Evolutionary conservation across 2,797 vertebrate genomes (phyloP), one percentile per base, ranked within the genome.

Genomic region (Psittacula derbiana): DNA sequence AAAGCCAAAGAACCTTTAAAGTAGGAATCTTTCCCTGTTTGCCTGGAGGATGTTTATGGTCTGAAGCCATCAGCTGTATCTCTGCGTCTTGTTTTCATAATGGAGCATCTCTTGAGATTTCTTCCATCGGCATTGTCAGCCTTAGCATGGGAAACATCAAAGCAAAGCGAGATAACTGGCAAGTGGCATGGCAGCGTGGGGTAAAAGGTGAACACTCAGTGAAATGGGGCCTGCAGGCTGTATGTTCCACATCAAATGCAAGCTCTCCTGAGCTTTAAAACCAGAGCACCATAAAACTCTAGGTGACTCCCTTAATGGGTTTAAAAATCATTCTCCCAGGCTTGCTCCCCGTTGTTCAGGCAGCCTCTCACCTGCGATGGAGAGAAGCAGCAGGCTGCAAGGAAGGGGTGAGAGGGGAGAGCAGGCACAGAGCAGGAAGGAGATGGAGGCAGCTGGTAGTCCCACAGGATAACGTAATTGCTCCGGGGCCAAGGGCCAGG

Each of bases 201-300:
- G 86, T 67, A 87, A 92, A 67, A 94, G 90, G 90, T 94, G 92
- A 88, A 72, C 2, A 5, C 58, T 88, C 50, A 92, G 88, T 79
- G 86, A 90, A 92, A 92, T 0, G 3, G 44, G 88, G 88, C 93
- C 95, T 82, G 62, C 71, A 60, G 88, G 93, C 92, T 93, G 64
- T 25, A 30, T 81, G 21, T 41, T 88, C 71, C 67, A 89, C 90
- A 94, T 92, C 80, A 90, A 90, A 88, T 86, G 27, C 64, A 70
- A 44, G 44, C 70, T 87, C 71, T 84, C 52, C 70, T 3, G 12
- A 62, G 92, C 83, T 70, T 55, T 53, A 47, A 92, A 90, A 91
- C 66, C 94, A 92, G 90, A 95, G 43, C 53, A 50, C 79, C 8
- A 1, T 92, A 94, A 95, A 96, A 58, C 92, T 81, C 86, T 44